phyloP scores from a whole-genome alignment of 2,113 vertebrate species.

The Pristiophorus japonicus region DNA sequence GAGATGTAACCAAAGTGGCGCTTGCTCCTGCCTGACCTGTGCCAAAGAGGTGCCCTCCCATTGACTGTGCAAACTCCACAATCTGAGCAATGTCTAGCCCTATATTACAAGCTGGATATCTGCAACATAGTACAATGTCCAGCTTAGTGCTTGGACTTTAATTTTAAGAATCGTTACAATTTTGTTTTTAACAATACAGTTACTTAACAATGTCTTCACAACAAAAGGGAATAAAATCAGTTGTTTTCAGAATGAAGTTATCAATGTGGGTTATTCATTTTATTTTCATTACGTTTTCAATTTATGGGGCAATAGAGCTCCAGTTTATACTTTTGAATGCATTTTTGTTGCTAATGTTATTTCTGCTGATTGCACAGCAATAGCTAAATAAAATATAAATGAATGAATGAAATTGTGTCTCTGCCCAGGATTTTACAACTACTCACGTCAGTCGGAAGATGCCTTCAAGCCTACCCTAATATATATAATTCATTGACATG shows the following conservation, averaged over 20 bases:
- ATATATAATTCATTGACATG: not conserved
- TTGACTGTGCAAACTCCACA: not conserved
- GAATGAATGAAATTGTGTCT: not conserved
- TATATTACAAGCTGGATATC: not conserved
- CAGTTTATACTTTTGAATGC: not conserved
- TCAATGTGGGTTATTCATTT: not conserved
- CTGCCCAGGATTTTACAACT: not conserved
- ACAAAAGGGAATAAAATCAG: not conserved
- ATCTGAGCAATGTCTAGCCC: not conserved
- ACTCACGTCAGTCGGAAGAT: not conserved
- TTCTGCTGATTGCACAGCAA: not conserved
- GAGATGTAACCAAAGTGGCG: not conserved
- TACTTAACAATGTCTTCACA: not conserved
- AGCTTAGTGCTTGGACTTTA: not conserved
- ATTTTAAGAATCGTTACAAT: not conserved
- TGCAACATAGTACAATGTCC: not conserved
- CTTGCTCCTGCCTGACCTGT: not conserved
- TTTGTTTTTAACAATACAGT: not conserved
- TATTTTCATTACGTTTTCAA: not conserved
- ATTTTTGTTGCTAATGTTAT: not conserved
- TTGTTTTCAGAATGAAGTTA: not conserved
- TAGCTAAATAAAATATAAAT: not conserved
- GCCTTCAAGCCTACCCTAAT: not conserved
- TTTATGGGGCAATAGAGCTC: not conserved
- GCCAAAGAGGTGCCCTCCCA: not conserved